Base-by-base conservation (phyloP, 2,888 invertebrate genomes). In the Strigamia maritima region DNA sequence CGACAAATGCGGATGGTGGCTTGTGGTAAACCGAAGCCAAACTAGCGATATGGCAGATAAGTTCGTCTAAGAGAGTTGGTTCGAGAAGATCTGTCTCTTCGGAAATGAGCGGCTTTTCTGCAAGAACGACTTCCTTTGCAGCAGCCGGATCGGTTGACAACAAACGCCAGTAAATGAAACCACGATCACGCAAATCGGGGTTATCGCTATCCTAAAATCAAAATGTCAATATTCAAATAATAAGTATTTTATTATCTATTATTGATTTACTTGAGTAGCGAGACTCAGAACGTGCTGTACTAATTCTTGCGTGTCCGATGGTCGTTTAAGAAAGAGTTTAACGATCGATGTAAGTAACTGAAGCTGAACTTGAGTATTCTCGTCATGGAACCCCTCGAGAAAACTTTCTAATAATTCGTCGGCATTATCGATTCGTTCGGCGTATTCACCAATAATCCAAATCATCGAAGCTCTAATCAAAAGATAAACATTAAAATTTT, bases 131-230 rank as follows among this genome's bases (percentile, higher is more conserved):
- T 87, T 99, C 98, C 86, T 99, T 99, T 26, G 99, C 99, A 0
- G 99, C 99, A 6, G 97, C 98, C 0, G 99, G 99, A 88, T 99
- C 99, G 0, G 99, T 99, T 49, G 98, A 98, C 40, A 99, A 89
- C 79, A 99, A 89, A 75, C 99, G 92, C 99, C 99, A 99, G 88
- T 99, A 99, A 85, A 99, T 99, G 87, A 98, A 99, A 75, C 99
- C 99, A 81, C 99, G 93, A 86, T 99, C 99, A 80, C 99, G 89
- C 60, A 99, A 89, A 86, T 99, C 99, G 0, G 99, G 99, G 88
- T 99, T 99, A 86, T 99, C 99, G 7, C 97, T 97, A 82, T 91
- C 94, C 87, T 93, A 82, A 28, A 79, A n/a, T n/a, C n/a, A n/a
- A n/a, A n/a, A n/a, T n/a, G n/a, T n/a, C n/a, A n/a, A n/a, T n/a